Conservation (phyloP, 1,140 invertebrate genomes). For the Tenebrio molitor region DNA sequence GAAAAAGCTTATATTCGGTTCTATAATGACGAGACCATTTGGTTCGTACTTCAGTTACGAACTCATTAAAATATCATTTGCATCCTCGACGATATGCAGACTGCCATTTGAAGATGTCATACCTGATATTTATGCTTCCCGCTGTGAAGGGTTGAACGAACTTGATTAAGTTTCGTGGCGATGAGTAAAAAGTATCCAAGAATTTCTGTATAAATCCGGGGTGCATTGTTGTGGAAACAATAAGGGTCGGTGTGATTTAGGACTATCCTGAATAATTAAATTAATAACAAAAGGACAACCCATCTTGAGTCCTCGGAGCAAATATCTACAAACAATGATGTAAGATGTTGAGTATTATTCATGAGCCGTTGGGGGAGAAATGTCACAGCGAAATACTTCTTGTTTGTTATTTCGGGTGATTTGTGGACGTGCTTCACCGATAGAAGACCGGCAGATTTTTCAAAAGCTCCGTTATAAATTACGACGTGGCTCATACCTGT, state of each 20-base stretch:
- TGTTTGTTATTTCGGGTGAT: conserved; percentile 41
- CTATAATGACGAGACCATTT: conserved; percentile 39
- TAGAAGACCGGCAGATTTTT: conserved; percentile 29
- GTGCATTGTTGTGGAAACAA: conserved; percentile 20
- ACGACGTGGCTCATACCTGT: conserved; percentile 6
- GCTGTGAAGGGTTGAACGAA: conserved; percentile 1
- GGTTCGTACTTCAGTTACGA: conserved; percentile 33
- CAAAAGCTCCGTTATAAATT: conserved; percentile 28
- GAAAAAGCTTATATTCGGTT: conserved; percentile 22
- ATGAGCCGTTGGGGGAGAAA: conserved; percentile 33
- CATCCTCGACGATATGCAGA: conserved; percentile 11
- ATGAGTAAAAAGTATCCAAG: background rate
- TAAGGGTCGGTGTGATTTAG: conserved; percentile 42
- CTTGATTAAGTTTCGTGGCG: conserved; percentile 11
- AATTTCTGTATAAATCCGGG: conserved; percentile 25
- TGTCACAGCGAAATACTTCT: conserved; percentile 39
- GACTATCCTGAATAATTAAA: conserved; percentile 44
- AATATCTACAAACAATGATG: conserved; percentile 45
- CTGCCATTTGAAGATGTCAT: conserved; percentile 26
- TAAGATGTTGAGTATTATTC: conserved; percentile 46
- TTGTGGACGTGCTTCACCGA: conserved; percentile 22
- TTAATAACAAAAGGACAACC: conserved; percentile 47
- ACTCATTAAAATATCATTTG: conserved; percentile 46
- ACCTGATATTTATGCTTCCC: conserved; percentile 18
- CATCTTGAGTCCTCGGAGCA: conserved; percentile 37